These are phyloP conservation scores for Ennomos quercinarius DNA, from an alignment of 2,888 invertebrate genomes.

Conservation along the genomic window DNA sequence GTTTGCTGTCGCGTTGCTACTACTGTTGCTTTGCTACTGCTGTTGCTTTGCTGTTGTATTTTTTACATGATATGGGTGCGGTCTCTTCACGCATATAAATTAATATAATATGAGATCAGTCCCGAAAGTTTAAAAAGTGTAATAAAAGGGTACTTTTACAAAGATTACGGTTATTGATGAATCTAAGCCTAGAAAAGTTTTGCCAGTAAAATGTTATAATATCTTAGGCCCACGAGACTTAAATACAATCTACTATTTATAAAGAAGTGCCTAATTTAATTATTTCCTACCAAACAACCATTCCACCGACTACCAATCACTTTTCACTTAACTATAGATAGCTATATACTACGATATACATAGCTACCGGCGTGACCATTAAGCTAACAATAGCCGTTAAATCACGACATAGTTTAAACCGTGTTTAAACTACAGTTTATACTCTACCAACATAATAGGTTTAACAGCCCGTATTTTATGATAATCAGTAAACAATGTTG, in stretches of 20 bases:
- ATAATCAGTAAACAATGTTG: constrained; percentile 41
- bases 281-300: neutral
- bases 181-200: no score
- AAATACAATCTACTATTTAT: neutral
- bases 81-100: no score
- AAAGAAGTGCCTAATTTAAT: constrained; percentile 2
- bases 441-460: constrained; percentile 26
- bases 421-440: constrained; percentile 25
- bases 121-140: no score
- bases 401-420: constrained; percentile 27
- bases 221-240: no score
- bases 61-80: no score
- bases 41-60: no score
- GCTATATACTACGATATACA: constrained; percentile 5
- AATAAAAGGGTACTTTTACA: no score
- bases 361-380: constrained; percentile 20
- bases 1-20: no score
- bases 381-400: constrained; percentile 29
- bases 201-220: no score
- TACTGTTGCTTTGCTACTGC: no score
- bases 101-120: no score
- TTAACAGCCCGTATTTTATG: constrained; percentile 43
- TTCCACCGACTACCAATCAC: neutral
- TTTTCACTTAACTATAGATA: neutral
- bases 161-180: no score